Evolutionary conservation across 2,797 vertebrate genomes (phyloP).

Genomic region (Loris lydekkerianus): DNA sequence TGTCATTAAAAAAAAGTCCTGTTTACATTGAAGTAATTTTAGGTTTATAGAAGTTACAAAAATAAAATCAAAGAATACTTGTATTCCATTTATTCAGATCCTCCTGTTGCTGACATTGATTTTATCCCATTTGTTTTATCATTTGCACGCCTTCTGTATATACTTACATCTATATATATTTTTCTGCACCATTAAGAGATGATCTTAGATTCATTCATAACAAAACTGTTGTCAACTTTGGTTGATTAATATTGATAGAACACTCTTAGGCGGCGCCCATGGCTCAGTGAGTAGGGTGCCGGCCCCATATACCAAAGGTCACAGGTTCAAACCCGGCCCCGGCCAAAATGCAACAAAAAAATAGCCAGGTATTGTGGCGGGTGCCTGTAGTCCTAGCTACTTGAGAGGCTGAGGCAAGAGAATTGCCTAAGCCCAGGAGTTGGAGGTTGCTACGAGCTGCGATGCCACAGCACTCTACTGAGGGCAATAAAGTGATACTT

Average conservation of each 20-base stretch:
- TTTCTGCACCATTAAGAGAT: not conserved
- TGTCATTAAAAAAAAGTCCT: not conserved
- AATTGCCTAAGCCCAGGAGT: too few species aligned
- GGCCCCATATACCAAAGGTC: too few species aligned
- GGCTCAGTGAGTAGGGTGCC: too few species aligned
- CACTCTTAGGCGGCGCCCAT: not conserved
- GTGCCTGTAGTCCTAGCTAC: too few species aligned
- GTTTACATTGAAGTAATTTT: constrained; percentile 41
- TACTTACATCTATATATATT: not conserved
- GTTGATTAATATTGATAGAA: not conserved
- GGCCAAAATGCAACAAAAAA: too few species aligned
- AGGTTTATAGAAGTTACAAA: not conserved
- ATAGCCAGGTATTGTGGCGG: too few species aligned
- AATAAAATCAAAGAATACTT: not conserved
- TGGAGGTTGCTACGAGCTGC: too few species aligned
- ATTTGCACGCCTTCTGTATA: not conserved
- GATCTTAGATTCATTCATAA: not conserved
- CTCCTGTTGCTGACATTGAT: not conserved
- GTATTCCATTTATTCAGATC: not conserved
- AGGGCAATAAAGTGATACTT: too few species aligned
- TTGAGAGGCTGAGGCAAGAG: too few species aligned
- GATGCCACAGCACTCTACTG: too few species aligned
- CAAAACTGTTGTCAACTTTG: not conserved
- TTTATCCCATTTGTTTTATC: not conserved
- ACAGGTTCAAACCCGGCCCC: too few species aligned